Conservation (phyloP, 2,113 vertebrate genomes). For the Chroicocephalus ridibundus region DNA sequence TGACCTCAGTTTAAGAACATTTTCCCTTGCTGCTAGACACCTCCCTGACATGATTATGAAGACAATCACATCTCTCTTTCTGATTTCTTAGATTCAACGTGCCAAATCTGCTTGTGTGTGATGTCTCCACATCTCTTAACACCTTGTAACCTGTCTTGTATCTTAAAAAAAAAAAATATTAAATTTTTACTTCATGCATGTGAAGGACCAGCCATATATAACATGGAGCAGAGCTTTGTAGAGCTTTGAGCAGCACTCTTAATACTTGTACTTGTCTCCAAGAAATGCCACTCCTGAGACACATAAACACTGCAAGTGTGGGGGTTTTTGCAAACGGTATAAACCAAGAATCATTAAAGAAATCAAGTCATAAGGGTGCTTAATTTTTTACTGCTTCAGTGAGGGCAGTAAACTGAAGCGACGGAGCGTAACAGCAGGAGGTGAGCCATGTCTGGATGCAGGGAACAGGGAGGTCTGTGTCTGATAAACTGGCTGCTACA, state of each 20-base stretch:
- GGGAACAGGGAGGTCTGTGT: background rate
- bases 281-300: background rate
- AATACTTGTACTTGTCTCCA: background rate
- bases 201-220: background rate
- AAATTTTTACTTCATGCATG: rapidly evolving
- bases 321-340: rapidly evolving
- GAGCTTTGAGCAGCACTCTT: background rate
- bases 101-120: background rate
- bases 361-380: background rate
- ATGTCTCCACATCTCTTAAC: no score
- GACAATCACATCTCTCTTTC: background rate
- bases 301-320: background rate
- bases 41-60: background rate
- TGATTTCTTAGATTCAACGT: background rate
- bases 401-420: background rate
- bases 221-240: background rate
- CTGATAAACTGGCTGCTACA: background rate
- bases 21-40: background rate
- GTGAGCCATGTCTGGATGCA: background rate
- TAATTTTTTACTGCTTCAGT: slow-evolving; percentile 7
- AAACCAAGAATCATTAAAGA: background rate
- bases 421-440: background rate
- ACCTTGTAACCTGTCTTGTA: background rate
- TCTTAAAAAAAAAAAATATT: background rate
- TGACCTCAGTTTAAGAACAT: background rate